Percentiles rank a stretch among this genome's conserved stretches.
These are phyloP conservation scores for Drosophila nikananu DNA, from an alignment of 1,140 invertebrate species.

Conservation along the genomic window DNA sequence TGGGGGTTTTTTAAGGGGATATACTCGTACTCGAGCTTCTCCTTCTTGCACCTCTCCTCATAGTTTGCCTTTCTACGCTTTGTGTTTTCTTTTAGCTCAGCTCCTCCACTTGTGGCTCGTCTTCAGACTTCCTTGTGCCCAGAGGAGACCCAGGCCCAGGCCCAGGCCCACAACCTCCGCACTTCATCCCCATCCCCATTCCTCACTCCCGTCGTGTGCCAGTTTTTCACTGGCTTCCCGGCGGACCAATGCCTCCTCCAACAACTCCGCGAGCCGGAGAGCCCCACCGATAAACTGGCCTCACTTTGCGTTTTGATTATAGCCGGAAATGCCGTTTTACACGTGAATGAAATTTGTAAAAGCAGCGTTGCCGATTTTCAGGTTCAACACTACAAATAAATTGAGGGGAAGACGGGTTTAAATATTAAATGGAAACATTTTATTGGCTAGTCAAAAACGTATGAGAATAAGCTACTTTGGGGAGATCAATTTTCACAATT, in stretches of 20 bases:
- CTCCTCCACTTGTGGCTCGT: constrained; percentile 57
- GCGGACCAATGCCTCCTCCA: constrained; percentile 16
- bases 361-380: constrained; percentile 70
- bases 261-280: constrained; percentile 4
- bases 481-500: constrained; percentile 1
- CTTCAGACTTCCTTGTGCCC: constrained; percentile 69
- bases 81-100: constrained; percentile 44
- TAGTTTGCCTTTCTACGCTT: constrained; percentile 45
- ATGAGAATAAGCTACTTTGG: neutral
- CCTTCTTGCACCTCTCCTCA: constrained; percentile 18
- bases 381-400: constrained; percentile 29
- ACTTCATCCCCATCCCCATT: constrained; percentile 41
- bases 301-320: constrained; percentile 64
- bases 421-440: constrained; percentile 14
- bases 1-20: constrained; percentile 9
- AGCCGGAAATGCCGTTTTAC: constrained; percentile 84
- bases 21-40: constrained; percentile 31
- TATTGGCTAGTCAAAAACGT: neutral
- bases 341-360: constrained; percentile 80
- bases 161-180: constrained; percentile 21
- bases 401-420: constrained; percentile 6
- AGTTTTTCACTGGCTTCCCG: constrained; percentile 78
- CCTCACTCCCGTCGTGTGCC: constrained; percentile 51
- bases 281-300: constrained; percentile 29
- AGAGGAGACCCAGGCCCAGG: constrained; percentile 21